Base-by-base conservation (phyloP, 2,888 invertebrate species). In the Drosophila ustulata region DNA sequence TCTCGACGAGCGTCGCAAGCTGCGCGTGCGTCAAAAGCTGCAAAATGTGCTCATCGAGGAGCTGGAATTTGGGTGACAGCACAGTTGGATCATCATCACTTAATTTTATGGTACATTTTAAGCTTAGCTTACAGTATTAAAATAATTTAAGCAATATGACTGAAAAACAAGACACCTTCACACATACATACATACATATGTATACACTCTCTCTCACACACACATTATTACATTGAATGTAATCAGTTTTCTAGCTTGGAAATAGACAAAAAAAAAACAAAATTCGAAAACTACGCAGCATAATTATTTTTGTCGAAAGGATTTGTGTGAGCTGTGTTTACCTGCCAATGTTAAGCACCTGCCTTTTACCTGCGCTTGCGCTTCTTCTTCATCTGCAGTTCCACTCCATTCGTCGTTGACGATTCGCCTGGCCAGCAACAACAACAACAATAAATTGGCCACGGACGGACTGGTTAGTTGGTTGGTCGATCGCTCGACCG, bases 1-100 rank as follows among this genome's bases (percentile, higher is more conserved):
- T 4, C 65, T 90, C 30, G 87, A 89, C 18, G 87, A 81, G 37
- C 78, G 87, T 2, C 82, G 89, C 4, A 90, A 90, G 53, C 62
- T 90, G 34, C 80, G 80, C 13, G 90, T 90, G 45, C 83, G 89
- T 3, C 89, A 90, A 52, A 90, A 89, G 25, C 69, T 90, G 5
- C 91, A 90, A 71, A 89, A 84, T 63, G 91, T 90, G 39, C 68
- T 90, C 3, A 85, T 90, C 26, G 89, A 90, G 43, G 89, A 83
- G 26, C 45, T 83, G 56, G 83, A 89, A 66, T 87, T 90, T 47
- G 85, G 87, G 61, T 89, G 53, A 88, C 46, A n/a, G n/a, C 39
- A 7, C 6, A n/a, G 0, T n/a, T 34, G 25, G 46, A 56, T 55
- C 39, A 52, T 47, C 28, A 25, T 18, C 23, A 55, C 32, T 55